Base-by-base conservation (phyloP, 2,888 invertebrate species). In the Pristionchus mayeri region DNA sequence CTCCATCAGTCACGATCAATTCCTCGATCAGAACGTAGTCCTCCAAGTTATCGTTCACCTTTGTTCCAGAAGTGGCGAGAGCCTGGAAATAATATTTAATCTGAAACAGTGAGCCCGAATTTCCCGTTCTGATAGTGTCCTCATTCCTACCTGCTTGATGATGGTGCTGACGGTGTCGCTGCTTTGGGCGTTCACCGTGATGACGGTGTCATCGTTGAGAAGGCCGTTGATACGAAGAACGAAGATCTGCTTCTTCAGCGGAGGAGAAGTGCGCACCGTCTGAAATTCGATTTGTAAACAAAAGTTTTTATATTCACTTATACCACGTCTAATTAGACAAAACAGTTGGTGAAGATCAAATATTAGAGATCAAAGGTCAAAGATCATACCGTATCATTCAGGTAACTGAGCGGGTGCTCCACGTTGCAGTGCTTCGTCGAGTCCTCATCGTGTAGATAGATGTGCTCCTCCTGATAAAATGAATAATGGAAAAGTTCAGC, bases 11-110 rank as follows among this genome's bases (percentile, higher is more conserved):
- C 30, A 78, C 57, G 44, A 27, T 40, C 37, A 78, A 76, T 92
- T 97, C 97, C 90, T 97, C 97, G 0, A 97, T 96, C 50, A 98
- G 93, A 18, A 97, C 96, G 93, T 96, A 97, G 93, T 96, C 96
- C 86, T 96, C 96, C 0, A 96, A 95, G 71, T 95, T 95, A 1
- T 96, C 95, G 0, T 95, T 94, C 7, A 95, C 94, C 54, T 95
- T 95, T n/a, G n/a, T n/a, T 0, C 95, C 96, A 0, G 96, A 95
- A 93, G 96, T 97, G 30, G 95, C 95, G 1, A 97, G 93, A 27
- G 97, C 97, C 93, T 94, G 40, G 11, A 34, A 79, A 13, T n/a
- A n/a, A 7, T 13, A 48, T 27, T 79, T 88, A 18, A 89, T 57
- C n/a, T n/a, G n/a, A n/a, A n/a, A n/a, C n/a, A n/a, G n/a, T n/a